Conservation (phyloP, 2,797 vertebrate genomes). For the Poeciliopsis gracilis region DNA sequence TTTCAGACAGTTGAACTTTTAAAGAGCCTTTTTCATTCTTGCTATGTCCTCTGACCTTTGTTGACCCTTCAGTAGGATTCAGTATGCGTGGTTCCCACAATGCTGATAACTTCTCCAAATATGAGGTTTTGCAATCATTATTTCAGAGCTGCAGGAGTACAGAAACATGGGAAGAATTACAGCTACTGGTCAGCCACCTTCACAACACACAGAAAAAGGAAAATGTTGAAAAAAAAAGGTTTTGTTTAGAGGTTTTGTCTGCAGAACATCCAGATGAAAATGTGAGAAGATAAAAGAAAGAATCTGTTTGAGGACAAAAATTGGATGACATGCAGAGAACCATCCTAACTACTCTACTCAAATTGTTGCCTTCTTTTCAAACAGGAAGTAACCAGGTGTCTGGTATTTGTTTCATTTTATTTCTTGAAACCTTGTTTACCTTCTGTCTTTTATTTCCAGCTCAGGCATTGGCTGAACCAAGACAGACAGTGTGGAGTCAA, state of each 20-base stretch:
- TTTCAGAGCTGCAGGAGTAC: constrained; percentile 16
- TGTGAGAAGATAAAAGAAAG: neutral
- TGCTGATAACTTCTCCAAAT: constrained; percentile 12
- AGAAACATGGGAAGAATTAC: constrained; percentile 41
- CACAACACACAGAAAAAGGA: constrained; percentile 11
- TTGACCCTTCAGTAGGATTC: constrained; percentile 7
- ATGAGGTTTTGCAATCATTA: constrained; percentile 3
- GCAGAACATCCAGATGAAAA: constrained; percentile 12
- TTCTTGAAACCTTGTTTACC: constrained; percentile 57
- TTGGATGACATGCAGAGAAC: constrained; percentile 20
- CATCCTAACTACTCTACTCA: constrained; percentile 14
- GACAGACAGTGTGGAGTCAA: neutral
- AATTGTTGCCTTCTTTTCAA: constrained; percentile 15
- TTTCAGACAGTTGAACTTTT: neutral
- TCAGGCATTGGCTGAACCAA: constrained; percentile 27
- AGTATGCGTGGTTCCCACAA: constrained; percentile 13
- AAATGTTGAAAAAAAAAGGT: constrained; percentile 16
- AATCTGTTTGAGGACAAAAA: constrained; percentile 17
- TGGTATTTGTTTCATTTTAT: constrained; percentile 62
- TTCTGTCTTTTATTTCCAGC: constrained; percentile 21
- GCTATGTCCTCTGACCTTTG: constrained; percentile 14
- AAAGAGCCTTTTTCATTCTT: neutral
- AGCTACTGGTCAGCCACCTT: constrained; percentile 52
- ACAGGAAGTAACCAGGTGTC: constrained; percentile 63
- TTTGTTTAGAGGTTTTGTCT: constrained; percentile 25